Base-by-base conservation (phyloP, 2,797 vertebrate species). In the Danionella dracula region DNA sequence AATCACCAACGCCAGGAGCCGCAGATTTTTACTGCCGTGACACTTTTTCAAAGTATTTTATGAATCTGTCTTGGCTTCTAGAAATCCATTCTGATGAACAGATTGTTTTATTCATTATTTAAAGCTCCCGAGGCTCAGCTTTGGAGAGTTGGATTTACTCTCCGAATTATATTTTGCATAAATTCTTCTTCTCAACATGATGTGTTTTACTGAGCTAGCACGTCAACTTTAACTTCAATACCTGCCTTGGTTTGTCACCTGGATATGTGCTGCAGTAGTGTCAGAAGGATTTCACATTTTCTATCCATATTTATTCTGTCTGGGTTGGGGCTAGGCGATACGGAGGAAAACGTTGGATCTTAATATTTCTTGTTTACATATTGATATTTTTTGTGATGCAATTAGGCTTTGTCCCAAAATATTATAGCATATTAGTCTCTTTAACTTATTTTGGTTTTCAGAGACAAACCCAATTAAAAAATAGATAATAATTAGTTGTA, bases 1-100 rank as follows among this genome's bases (percentile, higher is more conserved):
- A 57, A 66, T 66, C 53, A 66, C 16, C 56, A 66, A 45, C 76
- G 42, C 59, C 37, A 38, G 57, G 51, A 66, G 58, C 21, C 46
- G 40, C 54, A 54, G 54, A 54, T 66, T 49, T 34, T 63, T 50
- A 55, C 16, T 45, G 38, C 38, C 3, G 34, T 68, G 50, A 46
- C 40, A 42, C 17, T 67, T 53, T 62, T 45, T 50, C 9, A 27
- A 44, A 34, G 49, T 69, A 57, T 70, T 11, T 48, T 15, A 27
- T 42, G 50, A 44, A 48, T 34, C 48, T 53, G 61, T 64, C 17
- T 32, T 16, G 48, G 21, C 41, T 56, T 46, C 20, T 21, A 48
- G 13, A 46, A 56, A 66, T 46, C 4, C 8, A 4, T 56, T 66
- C 15, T 23, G 20, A 23, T 31, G 27, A 64, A 44, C 34, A 38